Evolutionary conservation across 2,888 invertebrate genomes (phyloP).

Genomic region (Cheilosia impressa): DNA sequence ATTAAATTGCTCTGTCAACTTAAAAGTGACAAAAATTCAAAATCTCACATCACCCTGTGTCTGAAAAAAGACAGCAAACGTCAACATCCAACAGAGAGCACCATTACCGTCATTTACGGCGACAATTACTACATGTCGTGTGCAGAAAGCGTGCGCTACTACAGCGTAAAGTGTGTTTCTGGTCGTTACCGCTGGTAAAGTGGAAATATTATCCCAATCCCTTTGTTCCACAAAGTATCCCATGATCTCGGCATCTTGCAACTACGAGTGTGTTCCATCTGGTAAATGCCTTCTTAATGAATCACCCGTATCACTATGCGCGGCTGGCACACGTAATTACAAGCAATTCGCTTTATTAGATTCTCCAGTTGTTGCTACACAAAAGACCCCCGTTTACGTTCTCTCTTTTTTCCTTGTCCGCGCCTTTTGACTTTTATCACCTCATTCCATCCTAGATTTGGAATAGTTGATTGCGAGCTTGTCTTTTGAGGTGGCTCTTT

Average conservation of each 20-base stretch:
- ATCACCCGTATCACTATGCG: slow-evolving; percentile 49
- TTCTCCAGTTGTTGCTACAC: slow-evolving; percentile 17
- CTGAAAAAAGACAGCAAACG: not conserved
- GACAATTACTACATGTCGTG: slow-evolving; percentile 50
- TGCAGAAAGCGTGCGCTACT: slow-evolving; percentile 69
- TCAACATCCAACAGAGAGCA: not conserved
- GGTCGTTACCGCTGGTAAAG: slow-evolving; percentile 13
- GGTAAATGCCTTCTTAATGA: slow-evolving; percentile 60
- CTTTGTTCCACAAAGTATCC: slow-evolving; percentile 36
- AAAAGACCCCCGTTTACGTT: slow-evolving; percentile 26
- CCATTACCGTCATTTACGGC: slow-evolving; percentile 31
- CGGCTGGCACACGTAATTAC: slow-evolving; percentile 46
- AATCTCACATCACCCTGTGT: slow-evolving; percentile 1
- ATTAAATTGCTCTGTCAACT: no score
- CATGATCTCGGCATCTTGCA: slow-evolving; percentile 14
- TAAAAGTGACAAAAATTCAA: no score
- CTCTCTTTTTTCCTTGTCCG: not conserved
- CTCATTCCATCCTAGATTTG: not conserved
- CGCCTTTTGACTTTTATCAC: not conserved
- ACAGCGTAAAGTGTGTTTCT: slow-evolving; percentile 29
- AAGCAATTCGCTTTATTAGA: slow-evolving; percentile 59
- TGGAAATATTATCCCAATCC: slow-evolving; percentile 27
- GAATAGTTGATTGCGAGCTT: not conserved
- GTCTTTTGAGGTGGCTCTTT: slow-evolving; percentile 13
- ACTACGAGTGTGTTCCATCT: slow-evolving; percentile 5